These are phyloP conservation scores for Ctenopoma multispine DNA, from an alignment of 2,797 vertebrate species.

Conservation along the genomic window DNA sequence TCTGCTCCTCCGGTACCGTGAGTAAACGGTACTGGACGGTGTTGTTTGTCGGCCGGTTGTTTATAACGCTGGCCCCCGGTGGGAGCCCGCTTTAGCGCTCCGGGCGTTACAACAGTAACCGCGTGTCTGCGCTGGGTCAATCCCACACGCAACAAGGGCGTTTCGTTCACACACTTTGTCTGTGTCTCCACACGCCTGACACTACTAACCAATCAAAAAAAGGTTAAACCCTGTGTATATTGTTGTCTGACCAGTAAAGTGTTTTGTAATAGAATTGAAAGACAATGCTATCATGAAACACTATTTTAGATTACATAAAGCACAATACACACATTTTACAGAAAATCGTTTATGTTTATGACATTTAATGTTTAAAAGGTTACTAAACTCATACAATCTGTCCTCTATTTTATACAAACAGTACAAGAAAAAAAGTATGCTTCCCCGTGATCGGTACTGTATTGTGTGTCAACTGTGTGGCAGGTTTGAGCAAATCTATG, in stretches of 20 bases:
- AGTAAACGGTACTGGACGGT: no score
- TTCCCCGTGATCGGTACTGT: constrained; percentile 1
- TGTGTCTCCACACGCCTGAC: no score
- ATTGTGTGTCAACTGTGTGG: background rate
- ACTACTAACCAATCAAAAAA: no score
- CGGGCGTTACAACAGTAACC: no score
- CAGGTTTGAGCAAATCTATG: constrained; percentile 20
- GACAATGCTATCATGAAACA: background rate
- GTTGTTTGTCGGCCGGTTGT: no score
- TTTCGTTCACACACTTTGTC: no score
- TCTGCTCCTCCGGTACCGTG: no score
- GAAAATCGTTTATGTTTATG: background rate
- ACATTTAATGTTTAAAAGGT: background rate
- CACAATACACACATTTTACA: background rate
- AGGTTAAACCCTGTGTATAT: no score
- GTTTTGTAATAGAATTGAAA: background rate
- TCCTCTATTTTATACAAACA: background rate
- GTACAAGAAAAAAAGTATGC: background rate
- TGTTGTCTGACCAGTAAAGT: background rate
- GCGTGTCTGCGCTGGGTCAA: no score
- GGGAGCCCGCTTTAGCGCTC: no score
- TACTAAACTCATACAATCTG: background rate
- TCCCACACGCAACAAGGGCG: no score
- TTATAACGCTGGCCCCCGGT: no score
- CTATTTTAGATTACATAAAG: background rate